Conservation (phyloP, 2,888 invertebrate genomes). For the Dugesia japonica region DNA sequence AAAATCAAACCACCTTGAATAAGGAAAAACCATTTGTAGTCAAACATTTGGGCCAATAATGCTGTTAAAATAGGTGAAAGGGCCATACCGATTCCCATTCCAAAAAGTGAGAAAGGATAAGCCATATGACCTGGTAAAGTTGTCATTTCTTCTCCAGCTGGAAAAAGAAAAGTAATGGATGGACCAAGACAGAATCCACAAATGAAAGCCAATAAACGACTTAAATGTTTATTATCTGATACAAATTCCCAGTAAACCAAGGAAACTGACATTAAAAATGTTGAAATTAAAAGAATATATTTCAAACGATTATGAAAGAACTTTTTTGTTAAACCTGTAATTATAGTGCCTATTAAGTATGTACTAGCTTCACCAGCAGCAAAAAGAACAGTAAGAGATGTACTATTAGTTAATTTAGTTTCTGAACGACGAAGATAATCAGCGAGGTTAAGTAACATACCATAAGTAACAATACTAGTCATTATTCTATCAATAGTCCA, state of each 20-base stretch:
- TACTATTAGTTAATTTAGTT: background rate
- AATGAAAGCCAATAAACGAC: slow-evolving; percentile 11
- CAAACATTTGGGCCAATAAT: slow-evolving; percentile 8
- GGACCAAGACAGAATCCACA: slow-evolving; percentile 27
- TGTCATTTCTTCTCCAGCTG: slow-evolving; percentile 27
- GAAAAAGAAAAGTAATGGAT: slow-evolving; percentile 28
- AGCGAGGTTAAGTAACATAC: slow-evolving; percentile 28
- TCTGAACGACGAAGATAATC: slow-evolving; percentile 22
- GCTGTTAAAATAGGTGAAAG: slow-evolving; percentile 22
- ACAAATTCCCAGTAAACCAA: slow-evolving; percentile 12
- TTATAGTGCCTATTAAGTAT: slow-evolving; percentile 24
- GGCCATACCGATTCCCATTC: slow-evolving; percentile 30
- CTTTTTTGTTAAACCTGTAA: slow-evolving; percentile 20
- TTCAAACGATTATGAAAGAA: slow-evolving; percentile 22
- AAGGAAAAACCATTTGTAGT: slow-evolving; percentile 24
- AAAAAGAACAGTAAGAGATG: slow-evolving; percentile 17
- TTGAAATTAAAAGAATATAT: slow-evolving; percentile 1
- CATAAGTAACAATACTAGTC: slow-evolving; percentile 29
- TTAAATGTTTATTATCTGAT: background rate
- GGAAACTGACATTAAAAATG: slow-evolving; percentile 21
- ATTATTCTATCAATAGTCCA: slow-evolving; percentile 28
- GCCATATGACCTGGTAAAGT: slow-evolving; percentile 30
- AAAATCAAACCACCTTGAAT: slow-evolving; percentile 20
- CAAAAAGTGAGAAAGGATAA: slow-evolving; percentile 25
- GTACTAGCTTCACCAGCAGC: slow-evolving; percentile 30